phyloP scores from a whole-genome alignment of 1,140 invertebrate genomes.

The Drepana arcuata region DNA sequence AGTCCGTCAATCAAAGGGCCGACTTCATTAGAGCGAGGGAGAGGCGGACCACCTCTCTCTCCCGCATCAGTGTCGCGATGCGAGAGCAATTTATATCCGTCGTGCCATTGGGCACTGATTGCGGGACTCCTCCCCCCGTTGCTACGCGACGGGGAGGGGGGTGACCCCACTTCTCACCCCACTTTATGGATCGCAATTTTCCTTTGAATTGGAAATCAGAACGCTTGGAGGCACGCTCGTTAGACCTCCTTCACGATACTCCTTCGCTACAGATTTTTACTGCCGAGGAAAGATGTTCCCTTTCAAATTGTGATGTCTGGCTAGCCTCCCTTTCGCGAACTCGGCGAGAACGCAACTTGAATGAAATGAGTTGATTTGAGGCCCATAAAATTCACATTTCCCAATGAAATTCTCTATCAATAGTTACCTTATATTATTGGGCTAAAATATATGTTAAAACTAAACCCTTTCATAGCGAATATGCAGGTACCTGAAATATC shows the following conservation, averaged over 20 bases:
- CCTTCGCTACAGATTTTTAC: constrained; percentile 56
- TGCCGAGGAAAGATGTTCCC: constrained; percentile 46
- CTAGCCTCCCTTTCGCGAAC: constrained; percentile 8
- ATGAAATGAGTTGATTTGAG: constrained; percentile 11
- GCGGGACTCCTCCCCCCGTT: constrained; percentile 73
- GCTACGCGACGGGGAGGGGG: constrained; percentile 71
- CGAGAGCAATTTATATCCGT: constrained; percentile 73
- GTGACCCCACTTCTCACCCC: constrained; percentile 47
- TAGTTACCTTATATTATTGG: too few relatives aligned
- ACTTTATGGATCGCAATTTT: constrained; percentile 73
- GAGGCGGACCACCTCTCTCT: constrained; percentile 36
- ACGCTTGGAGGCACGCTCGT: constrained; percentile 47
- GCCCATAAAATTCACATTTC: too few relatives aligned
- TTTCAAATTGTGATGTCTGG: constrained; percentile 39
- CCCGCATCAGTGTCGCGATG: constrained; percentile 49
- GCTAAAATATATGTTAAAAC: too few relatives aligned
- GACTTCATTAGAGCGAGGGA: constrained; percentile 62
- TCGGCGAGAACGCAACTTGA: constrained; percentile 9
- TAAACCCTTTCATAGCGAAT: too few relatives aligned
- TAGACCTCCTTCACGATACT: constrained; percentile 57
- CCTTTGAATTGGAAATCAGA: constrained; percentile 74
- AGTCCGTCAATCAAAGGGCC: constrained; percentile 58
- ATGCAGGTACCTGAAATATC: too few relatives aligned
- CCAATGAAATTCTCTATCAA: too few relatives aligned
- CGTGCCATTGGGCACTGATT: constrained; percentile 73